These are phyloP conservation scores for Etheostoma perlongum DNA, from an alignment of 2,797 vertebrate genomes.

Conservation along the genomic window DNA sequence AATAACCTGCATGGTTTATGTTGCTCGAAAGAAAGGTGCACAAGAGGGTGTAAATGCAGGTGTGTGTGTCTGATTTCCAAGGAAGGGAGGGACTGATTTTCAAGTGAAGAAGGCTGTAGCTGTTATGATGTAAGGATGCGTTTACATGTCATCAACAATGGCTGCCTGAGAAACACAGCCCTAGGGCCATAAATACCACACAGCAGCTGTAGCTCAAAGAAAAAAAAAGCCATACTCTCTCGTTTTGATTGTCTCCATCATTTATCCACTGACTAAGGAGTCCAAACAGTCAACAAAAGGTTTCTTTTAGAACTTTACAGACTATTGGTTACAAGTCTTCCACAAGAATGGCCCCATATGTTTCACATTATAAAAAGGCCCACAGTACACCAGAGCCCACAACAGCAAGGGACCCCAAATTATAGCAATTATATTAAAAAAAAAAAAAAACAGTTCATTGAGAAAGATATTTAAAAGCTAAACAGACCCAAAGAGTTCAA, in stretches of 20 bases:
- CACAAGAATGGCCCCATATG: conserved; percentile 70
- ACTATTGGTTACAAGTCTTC: conserved; percentile 30
- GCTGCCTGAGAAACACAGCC: conserved; percentile 67
- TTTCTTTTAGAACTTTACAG: conserved; percentile 31
- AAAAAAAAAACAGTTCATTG: conserved; percentile 52
- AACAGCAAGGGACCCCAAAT: conserved; percentile 70
- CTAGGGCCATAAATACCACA: conserved; percentile 64
- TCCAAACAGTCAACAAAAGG: conserved; percentile 41
- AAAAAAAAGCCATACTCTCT: conserved; percentile 23
- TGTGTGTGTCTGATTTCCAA: conserved; percentile 38
- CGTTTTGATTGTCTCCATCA: conserved; percentile 39
- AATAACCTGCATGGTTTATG: conserved; percentile 57
- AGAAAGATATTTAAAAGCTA: conserved; percentile 46
- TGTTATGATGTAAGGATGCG: conserved; percentile 67
- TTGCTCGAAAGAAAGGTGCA: conserved; percentile 38
- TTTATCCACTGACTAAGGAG: conserved; percentile 32
- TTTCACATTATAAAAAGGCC: conserved; percentile 77
- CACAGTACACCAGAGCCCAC: conserved; percentile 56
- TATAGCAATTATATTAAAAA: conserved; percentile 31
- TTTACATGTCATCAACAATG: conserved; percentile 76
- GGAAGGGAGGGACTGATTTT: conserved; percentile 51
- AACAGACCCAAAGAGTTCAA: conserved; percentile 31
- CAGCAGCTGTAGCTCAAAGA: conserved; percentile 73
- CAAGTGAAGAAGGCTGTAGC: conserved; percentile 54
- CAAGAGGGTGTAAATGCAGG: conserved; percentile 57